These are phyloP conservation scores for Rhinopomastus cyanomelas DNA, from an alignment of 2,113 vertebrate species.

Conservation along the genomic window DNA sequence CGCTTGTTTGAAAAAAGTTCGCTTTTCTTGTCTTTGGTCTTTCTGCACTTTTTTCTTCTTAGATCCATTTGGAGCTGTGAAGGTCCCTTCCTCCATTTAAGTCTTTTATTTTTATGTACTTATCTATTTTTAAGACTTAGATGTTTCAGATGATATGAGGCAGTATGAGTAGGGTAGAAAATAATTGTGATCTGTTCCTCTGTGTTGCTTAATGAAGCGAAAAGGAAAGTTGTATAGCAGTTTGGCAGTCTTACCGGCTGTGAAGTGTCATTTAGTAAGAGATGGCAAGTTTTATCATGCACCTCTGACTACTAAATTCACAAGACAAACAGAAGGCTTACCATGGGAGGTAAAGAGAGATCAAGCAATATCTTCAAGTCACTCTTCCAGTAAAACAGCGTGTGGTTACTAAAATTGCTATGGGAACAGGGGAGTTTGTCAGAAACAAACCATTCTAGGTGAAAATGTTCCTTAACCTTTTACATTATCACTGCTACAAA, in stretches of 20 bases:
- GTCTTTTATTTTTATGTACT: not conserved
- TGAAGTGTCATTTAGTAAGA: slow-evolving; percentile 54
- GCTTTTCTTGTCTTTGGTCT: not conserved
- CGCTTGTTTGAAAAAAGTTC: not conserved
- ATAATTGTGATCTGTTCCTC: slow-evolving; percentile 16
- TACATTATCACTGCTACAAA: not conserved
- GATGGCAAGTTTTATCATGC: slow-evolving; percentile 46
- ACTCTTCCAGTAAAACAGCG: slow-evolving; percentile 70
- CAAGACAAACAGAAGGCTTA: slow-evolving; percentile 74
- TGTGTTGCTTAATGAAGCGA: slow-evolving; percentile 42
- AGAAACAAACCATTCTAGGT: slow-evolving; percentile 50
- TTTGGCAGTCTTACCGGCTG: slow-evolving; percentile 40
- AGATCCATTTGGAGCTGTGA: not conserved
- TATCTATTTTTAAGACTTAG: slow-evolving; percentile 21
- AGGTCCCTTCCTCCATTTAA: not conserved
- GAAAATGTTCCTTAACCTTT: slow-evolving; percentile 57
- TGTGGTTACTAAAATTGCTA: slow-evolving; percentile 71
- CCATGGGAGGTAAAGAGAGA: slow-evolving; percentile 62
- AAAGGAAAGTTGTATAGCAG: slow-evolving; percentile 6
- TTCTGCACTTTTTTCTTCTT: not conserved
- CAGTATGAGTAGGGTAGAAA: slow-evolving; percentile 25
- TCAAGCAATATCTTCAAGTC: slow-evolving; percentile 65
- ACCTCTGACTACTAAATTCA: slow-evolving; percentile 70
- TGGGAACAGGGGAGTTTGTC: slow-evolving; percentile 64
- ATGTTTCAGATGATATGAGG: not conserved